Conservation (phyloP, 2,888 invertebrate genomes). For the Dryococelus australis region DNA sequence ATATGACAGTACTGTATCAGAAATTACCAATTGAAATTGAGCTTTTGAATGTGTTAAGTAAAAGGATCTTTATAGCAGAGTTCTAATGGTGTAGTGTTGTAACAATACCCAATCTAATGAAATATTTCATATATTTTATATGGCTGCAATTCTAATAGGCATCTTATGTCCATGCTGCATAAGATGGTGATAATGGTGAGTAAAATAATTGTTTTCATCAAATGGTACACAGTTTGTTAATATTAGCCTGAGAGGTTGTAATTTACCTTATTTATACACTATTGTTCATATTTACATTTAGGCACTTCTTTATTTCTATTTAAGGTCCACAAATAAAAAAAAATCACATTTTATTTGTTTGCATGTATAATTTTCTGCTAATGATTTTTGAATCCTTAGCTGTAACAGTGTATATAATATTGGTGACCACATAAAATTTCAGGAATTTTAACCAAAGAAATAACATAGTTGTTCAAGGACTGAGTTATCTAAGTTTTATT, state of each 20-base stretch:
- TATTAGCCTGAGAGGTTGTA: neutral
- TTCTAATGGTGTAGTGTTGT: neutral
- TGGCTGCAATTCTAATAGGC: neutral
- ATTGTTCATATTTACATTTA: neutral
- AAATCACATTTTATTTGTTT: neutral
- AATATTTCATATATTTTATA: neutral
- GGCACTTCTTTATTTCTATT: too few species aligned
- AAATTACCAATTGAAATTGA: too few species aligned
- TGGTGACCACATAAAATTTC: too few species aligned
- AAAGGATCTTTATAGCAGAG: neutral
- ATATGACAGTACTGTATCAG: too few species aligned
- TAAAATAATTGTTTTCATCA: neutral
- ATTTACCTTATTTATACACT: neutral
- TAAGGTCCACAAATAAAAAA: neutral
- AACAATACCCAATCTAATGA: neutral
- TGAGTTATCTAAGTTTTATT: too few species aligned
- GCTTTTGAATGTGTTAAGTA: too few species aligned
- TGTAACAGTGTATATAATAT: too few species aligned
- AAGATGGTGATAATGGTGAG: slow-evolving; percentile 30
- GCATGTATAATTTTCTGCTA: too few species aligned
- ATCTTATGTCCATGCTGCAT: neutral
- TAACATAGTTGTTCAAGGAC: too few species aligned
- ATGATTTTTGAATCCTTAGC: too few species aligned
- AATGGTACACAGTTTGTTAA: slow-evolving; percentile 13
- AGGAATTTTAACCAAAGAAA: too few species aligned